phyloP scores from a whole-genome alignment of 2,888 invertebrate species.

The Diplazon laetatorius region DNA sequence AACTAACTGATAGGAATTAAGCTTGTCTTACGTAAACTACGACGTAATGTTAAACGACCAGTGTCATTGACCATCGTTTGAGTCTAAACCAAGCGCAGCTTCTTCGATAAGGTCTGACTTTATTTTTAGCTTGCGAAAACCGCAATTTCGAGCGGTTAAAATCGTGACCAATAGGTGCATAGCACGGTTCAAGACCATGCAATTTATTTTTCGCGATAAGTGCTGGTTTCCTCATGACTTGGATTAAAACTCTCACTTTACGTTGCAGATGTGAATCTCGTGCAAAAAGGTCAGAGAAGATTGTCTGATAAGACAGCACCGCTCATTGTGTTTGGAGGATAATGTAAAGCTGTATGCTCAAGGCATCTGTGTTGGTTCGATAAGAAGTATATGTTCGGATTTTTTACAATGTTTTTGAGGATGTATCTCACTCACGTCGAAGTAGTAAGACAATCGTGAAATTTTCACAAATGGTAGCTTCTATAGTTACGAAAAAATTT shows the following conservation, averaged over 20 bases:
- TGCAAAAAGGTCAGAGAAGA: conserved; percentile 32
- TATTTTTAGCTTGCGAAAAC: neutral
- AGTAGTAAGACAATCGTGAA: too few species aligned
- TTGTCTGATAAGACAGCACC: neutral
- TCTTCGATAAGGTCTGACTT: neutral
- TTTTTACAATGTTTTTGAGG: neutral
- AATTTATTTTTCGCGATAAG: neutral
- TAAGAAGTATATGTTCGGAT: neutral
- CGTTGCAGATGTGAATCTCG: conserved; percentile 7
- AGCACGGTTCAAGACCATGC: neutral
- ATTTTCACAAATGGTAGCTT: too few species aligned
- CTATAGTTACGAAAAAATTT: too few species aligned
- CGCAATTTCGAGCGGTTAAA: neutral
- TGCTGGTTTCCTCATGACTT: neutral
- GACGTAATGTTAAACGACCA: too few species aligned
- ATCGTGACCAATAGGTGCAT: neutral
- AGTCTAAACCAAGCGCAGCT: too few species aligned
- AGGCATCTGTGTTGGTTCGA: neutral
- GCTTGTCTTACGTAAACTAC: too few species aligned
- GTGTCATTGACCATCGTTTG: too few species aligned
- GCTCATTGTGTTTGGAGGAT: neutral
- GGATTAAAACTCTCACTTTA: neutral
- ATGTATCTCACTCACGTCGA: neutral
- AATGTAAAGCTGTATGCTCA: neutral
- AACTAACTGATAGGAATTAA: too few species aligned